Percentiles rank a stretch among this genome's conserved stretches.
Evolutionary conservation across 2,113 vertebrate genomes (phyloP).

Genomic region (Chunga burmeisteri): DNA sequence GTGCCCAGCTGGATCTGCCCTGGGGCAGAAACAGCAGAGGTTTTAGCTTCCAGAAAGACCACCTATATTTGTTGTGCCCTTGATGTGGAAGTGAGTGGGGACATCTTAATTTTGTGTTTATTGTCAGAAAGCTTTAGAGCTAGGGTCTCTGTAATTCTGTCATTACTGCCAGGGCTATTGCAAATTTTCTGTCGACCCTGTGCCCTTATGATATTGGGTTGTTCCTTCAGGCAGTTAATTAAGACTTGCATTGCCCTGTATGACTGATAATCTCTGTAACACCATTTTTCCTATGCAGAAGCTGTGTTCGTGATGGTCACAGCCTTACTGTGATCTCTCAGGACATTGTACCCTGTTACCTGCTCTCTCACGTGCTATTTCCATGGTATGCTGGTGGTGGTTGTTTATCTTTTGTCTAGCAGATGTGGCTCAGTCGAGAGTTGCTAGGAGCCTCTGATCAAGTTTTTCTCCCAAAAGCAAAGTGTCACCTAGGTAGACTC

Average conservation of each 20-base stretch:
- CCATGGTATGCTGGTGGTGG: not conserved
- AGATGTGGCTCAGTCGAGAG: not conserved
- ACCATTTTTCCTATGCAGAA: not conserved
- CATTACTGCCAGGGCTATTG: not conserved
- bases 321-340: not conserved
- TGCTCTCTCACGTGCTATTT: not conserved
- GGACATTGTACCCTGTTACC: not conserved
- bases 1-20: not conserved
- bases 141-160: not conserved
- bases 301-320: not conserved
- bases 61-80: not conserved
- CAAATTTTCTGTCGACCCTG: not conserved
- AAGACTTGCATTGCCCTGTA: not conserved
- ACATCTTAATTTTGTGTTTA: not conserved
- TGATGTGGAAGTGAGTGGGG: not conserved
- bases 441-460: not conserved
- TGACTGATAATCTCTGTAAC: not conserved
- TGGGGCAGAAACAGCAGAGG: not conserved
- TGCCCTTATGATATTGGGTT: not conserved
- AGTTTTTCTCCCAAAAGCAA: not conserved
- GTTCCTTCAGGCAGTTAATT: not conserved
- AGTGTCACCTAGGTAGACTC: not conserved
- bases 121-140: not conserved
- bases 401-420: not conserved
- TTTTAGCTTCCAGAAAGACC: not conserved